Conservation (phyloP, 2,797 vertebrate species). For the Cossypha dichroa region DNA sequence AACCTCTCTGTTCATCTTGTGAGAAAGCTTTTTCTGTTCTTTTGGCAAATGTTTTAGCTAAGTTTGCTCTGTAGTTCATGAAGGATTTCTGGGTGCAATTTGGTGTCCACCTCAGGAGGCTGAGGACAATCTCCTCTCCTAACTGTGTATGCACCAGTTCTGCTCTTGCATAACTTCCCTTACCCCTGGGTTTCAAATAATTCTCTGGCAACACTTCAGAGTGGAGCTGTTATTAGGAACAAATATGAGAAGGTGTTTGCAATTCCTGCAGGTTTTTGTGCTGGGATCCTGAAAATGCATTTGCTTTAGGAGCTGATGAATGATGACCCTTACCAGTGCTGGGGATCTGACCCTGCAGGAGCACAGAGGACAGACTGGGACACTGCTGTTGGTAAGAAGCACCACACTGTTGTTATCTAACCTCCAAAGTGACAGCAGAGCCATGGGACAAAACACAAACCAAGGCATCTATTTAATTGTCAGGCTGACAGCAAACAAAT, state of each 20-base stretch:
- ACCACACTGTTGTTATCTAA: not conserved
- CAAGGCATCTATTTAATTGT: not conserved
- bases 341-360: not conserved
- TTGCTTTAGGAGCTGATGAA: not conserved
- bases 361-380: not conserved
- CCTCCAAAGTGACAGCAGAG: not conserved
- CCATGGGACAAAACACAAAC: not conserved
- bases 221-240: not conserved
- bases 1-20: not conserved
- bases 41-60: not conserved
- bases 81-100: not conserved
- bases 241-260: not conserved
- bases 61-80: not conserved
- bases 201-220: not conserved
- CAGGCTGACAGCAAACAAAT: not conserved
- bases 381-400: not conserved
- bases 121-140: not conserved
- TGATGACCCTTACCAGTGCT: not conserved
- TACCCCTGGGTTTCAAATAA: not conserved
- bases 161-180: not conserved
- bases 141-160: not conserved
- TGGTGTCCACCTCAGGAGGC: not conserved
- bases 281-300: fast-evolving
- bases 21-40: not conserved
- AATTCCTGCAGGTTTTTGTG: not conserved